Evolutionary conservation across 1,140 invertebrate species (phyloP).

Genomic region (Zaprionus capensis): DNA sequence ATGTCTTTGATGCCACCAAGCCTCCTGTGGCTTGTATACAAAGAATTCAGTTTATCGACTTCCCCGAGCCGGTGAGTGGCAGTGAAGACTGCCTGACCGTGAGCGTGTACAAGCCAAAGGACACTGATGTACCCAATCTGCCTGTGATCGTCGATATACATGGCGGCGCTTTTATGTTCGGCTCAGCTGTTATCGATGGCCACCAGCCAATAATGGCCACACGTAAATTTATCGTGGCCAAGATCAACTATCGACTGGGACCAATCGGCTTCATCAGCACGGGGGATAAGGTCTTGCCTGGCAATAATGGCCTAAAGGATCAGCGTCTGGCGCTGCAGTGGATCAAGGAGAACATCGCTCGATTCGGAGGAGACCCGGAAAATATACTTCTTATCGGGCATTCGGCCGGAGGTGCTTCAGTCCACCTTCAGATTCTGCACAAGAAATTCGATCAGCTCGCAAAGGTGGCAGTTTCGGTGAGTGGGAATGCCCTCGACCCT

Average conservation of each 20-base stretch:
- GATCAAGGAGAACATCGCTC: slow-evolving; percentile 86
- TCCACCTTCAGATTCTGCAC: slow-evolving; percentile 88
- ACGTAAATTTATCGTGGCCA: slow-evolving; percentile 85
- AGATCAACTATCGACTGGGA: slow-evolving; percentile 88
- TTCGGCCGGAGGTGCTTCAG: slow-evolving; percentile 86
- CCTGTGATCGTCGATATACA: background rate
- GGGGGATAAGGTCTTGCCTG: slow-evolving; percentile 85
- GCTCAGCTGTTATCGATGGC: background rate
- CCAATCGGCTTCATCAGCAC: slow-evolving; percentile 87
- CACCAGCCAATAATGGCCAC: background rate
- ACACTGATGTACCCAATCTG: background rate
- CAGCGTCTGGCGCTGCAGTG: slow-evolving; percentile 87
- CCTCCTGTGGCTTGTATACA: slow-evolving; percentile 42
- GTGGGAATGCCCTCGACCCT: slow-evolving; percentile 61
- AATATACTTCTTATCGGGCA: slow-evolving; percentile 86
- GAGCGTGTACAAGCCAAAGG: slow-evolving; percentile 73
- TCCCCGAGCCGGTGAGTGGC: slow-evolving; percentile 47
- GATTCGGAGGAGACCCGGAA: slow-evolving; percentile 86
- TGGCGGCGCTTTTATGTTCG: slow-evolving; percentile 3
- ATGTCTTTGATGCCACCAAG: slow-evolving; percentile 40
- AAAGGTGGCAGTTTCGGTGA: slow-evolving; percentile 60
- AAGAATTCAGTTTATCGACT: slow-evolving; percentile 39
- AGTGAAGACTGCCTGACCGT: slow-evolving; percentile 80
- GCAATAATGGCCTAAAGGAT: slow-evolving; percentile 88
- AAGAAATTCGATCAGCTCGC: slow-evolving; percentile 52